Percentiles rank a stretch among this genome's conserved stretches.
Evolutionary conservation across 2,797 vertebrate genomes (phyloP).

Genomic region (Arctocebus calabarensis): DNA sequence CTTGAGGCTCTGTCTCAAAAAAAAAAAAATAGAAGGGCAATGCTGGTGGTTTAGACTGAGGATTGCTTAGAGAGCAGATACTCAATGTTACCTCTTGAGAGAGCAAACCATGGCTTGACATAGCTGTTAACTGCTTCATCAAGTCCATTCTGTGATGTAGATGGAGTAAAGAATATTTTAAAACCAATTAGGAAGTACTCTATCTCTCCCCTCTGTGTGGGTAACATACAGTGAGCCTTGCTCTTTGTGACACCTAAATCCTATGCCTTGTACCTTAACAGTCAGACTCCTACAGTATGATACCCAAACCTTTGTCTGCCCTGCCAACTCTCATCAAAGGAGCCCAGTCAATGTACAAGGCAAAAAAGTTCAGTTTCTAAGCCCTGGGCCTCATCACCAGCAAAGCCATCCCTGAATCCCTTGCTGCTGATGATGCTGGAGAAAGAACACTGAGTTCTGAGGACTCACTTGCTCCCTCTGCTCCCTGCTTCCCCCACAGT

Average conservation of each 20-base stretch:
- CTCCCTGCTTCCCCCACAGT: accelerated
- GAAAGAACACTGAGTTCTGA: background rate
- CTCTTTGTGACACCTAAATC: background rate
- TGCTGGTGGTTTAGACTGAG: background rate
- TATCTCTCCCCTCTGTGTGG: background rate
- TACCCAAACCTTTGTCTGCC: background rate
- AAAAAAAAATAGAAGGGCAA: background rate
- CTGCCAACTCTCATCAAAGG: background rate
- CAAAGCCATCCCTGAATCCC: background rate
- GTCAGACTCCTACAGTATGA: background rate
- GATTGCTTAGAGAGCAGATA: background rate
- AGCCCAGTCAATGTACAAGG: background rate
- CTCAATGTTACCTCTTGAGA: background rate
- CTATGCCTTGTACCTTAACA: background rate
- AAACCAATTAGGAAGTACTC: background rate
- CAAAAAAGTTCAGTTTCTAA: conserved; percentile 14
- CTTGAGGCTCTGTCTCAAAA: too few relatives aligned
- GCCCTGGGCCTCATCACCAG: background rate
- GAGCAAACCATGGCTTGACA: background rate
- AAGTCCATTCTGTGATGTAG: background rate
- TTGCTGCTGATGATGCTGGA: background rate
- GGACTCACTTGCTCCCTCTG: background rate
- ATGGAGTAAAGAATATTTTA: background rate
- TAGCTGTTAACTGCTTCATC: background rate
- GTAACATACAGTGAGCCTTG: background rate